phyloP scores from a whole-genome alignment of 1,140 invertebrate species.

The Drusus annulatus region DNA sequence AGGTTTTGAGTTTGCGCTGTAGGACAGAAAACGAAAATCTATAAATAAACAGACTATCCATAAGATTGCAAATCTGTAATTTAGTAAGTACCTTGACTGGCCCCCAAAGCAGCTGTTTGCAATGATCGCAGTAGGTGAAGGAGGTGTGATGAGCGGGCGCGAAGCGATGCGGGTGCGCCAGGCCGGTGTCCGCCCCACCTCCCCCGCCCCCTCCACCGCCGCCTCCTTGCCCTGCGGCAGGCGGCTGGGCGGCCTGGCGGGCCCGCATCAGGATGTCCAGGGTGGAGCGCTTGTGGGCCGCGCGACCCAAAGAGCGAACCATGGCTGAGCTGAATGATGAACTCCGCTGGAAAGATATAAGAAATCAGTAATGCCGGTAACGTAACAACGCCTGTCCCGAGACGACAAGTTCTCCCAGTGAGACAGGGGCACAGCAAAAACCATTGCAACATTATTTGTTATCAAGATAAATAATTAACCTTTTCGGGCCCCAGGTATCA shows the following conservation, averaged over 20 bases:
- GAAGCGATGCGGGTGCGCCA: conserved; percentile 91
- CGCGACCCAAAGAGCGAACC: conserved; percentile 88
- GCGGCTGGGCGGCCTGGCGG: conserved; percentile 77
- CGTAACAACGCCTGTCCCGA: no score
- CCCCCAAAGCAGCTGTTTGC: conserved; percentile 92
- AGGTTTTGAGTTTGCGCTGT: no score
- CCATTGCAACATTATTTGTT: no score
- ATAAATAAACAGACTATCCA: no score
- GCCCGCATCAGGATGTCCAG: conserved; percentile 91
- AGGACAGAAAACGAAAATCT: no score
- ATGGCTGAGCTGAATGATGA: conserved; percentile 90
- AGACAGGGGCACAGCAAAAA: no score
- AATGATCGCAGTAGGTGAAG: conserved; percentile 93
- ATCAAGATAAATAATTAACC: no score
- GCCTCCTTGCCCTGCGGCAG: neutral
- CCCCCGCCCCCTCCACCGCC: neutral
- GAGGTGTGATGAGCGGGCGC: conserved; percentile 92
- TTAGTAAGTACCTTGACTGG: conserved; percentile 81
- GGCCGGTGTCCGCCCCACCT: conserved; percentile 68
- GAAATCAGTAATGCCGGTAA: no score
- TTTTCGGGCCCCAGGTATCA: no score
- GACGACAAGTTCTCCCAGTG: no score
- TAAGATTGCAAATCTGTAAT: no score
- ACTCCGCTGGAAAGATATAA: conserved; percentile 74
- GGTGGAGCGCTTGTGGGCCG: conserved; percentile 92